Evolutionary conservation across 2,888 invertebrate genomes (phyloP), one percentile per base, ranked within the genome.

Genomic region (Mylabris sibirica): DNA sequence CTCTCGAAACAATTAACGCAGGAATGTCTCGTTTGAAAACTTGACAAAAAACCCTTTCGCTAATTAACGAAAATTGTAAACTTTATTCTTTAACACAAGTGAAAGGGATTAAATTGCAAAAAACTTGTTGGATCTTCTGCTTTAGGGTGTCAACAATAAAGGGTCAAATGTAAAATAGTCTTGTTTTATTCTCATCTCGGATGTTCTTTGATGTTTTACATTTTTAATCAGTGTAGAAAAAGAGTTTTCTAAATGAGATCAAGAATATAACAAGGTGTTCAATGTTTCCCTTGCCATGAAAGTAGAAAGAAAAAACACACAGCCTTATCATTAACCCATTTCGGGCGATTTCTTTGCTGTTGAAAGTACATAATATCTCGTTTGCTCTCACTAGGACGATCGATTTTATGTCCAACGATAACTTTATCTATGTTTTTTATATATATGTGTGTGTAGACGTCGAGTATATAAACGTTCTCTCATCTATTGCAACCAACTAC

Each of bases 361-460:
- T 30, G 30, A 30, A 53, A 24, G 20, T 22, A 20, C 20, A 53
- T 3, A n/a, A 11, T 24, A 24, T 57, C 24, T n/a, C 57, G 57
- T 57, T 57, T 57, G 22, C 24, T 57, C 4, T 57, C 14, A n/a
- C 14, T 57, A 30, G 14, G n/a, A 26, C 26, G 57, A 57, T 57
- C 53, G 53, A 53, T 53, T 53, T 57, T 26, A 57, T 57, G 57
- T 57, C 57, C 26, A n/a, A 26, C 57, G 57, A 57, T 57, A 57
- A 26, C 57, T 57, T 26, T 26, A 57, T 26, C 57, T 57, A 26
- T 57, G 22, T 57, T 57, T 57, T 30, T 8, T 30, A 4, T 30
- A 30, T 30, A 30, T 30, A 30, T 30, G 30, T 30, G 30, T 26
- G 57, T 26, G 22, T 14, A 26, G 26, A 24, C 57, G 57, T 57